These are phyloP conservation scores for Callosobruchus maculatus DNA, from an alignment of 2,888 invertebrate genomes.

Conservation along the genomic window DNA sequence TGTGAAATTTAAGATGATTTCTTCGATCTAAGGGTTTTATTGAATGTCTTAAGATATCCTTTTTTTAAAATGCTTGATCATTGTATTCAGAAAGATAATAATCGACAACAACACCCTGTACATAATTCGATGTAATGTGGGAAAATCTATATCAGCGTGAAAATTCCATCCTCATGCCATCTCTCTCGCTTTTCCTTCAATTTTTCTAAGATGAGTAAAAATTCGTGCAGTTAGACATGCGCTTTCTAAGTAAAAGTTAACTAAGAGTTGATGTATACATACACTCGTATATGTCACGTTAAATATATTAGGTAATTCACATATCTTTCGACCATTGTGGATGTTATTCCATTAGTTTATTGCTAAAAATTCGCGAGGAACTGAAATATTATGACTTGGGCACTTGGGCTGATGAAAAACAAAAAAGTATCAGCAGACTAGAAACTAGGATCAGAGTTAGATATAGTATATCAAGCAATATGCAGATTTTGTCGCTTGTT, in stretches of 20 bases:
- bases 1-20: too few species aligned
- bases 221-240: neutral
- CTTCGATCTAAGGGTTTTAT: too few species aligned
- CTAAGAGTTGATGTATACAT: neutral
- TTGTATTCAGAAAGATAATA: too few species aligned
- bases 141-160: neutral
- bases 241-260: neutral
- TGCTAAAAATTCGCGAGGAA: neutral
- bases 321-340: neutral
- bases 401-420: neutral
- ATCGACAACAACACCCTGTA: neutral
- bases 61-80: too few species aligned
- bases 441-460: too few species aligned
- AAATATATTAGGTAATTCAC: neutral
- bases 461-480: too few species aligned
- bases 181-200: neutral
- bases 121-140: neutral
- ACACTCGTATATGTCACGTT: too few species aligned
- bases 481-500: too few species aligned
- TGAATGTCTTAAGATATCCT: too few species aligned
- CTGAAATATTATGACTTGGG: neutral
- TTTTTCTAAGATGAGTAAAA: neutral
- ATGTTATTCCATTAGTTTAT: neutral
- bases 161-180: neutral
- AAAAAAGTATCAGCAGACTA: neutral